A percentile compares a stretch with the other conserved stretches of the same genome.
These are phyloP conservation scores for Neoscelio sp. DNA, from an alignment of 2,888 invertebrate species.

Conservation along the genomic window DNA sequence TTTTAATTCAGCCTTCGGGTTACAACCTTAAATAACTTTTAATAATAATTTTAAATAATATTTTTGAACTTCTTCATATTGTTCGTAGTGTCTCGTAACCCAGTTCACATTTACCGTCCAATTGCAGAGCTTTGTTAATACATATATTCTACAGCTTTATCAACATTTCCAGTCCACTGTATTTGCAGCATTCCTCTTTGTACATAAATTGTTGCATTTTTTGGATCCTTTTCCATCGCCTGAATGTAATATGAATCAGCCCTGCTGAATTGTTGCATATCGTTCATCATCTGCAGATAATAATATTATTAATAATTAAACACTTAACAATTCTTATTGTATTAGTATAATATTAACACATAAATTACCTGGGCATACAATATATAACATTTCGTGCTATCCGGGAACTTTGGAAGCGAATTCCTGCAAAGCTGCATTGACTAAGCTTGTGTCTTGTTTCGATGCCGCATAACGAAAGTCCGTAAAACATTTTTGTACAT, in stretches of 20 bases:
- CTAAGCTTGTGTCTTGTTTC: conserved; percentile 85
- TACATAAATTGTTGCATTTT: conserved; percentile 93
- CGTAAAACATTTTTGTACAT: conserved; percentile 95
- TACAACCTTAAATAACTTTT: no score
- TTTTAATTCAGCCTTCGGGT: no score
- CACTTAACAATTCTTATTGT: neutral
- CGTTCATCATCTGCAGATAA: conserved; percentile 87
- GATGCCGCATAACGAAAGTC: conserved; percentile 90
- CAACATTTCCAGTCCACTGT: conserved; percentile 93
- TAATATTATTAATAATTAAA: no score
- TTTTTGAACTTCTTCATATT: conserved; percentile 95
- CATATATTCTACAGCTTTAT: conserved; percentile 89
- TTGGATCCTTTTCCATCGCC: conserved; percentile 92
- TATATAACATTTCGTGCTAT: conserved; percentile 93
- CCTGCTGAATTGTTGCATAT: conserved; percentile 92
- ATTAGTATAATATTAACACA: neutral
- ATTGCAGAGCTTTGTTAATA: conserved; percentile 92
- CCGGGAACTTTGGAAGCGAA: conserved; percentile 93
- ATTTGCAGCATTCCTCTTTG: conserved; percentile 93
- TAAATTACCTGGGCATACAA: conserved; percentile 92
- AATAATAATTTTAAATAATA: conserved; percentile 51
- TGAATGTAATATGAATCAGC: conserved; percentile 93
- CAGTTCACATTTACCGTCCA: conserved; percentile 96
- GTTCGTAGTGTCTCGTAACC: conserved; percentile 98
- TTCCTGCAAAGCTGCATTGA: conserved; percentile 87